These are phyloP conservation scores for Pygmarrhopalites habei DNA, from an alignment of 1,140 invertebrate genomes.

Conservation along the genomic window DNA sequence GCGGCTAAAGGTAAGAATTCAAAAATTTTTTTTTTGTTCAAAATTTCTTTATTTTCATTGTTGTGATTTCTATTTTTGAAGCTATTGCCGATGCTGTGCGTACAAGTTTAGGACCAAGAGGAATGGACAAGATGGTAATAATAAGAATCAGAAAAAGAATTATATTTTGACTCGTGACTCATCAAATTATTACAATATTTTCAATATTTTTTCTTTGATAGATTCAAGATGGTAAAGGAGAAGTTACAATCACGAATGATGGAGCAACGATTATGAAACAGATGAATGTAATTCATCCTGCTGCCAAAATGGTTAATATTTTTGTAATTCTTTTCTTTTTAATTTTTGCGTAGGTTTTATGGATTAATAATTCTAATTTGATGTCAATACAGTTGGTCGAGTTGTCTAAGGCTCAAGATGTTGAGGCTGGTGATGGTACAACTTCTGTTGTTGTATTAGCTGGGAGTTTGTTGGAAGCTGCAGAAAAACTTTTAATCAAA, in stretches of 20 bases:
- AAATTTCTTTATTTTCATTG: constrained; percentile 15
- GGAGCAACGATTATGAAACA: constrained; percentile 98
- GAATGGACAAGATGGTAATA: constrained; percentile 99
- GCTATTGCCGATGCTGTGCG: constrained; percentile 97
- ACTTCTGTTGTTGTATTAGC: constrained; percentile 95
- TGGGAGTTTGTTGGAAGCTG: constrained; percentile 88
- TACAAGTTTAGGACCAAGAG: constrained; percentile 93
- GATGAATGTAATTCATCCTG: constrained; percentile 98
- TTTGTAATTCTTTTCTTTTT: neutral
- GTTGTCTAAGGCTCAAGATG: constrained; percentile 95
- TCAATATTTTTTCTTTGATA: constrained; percentile 39
- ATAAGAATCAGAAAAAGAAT: too few relatives aligned
- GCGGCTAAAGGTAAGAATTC: constrained; percentile 86
- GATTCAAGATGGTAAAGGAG: constrained; percentile 94
- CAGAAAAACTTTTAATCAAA: constrained; percentile 82
- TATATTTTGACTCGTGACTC: neutral
- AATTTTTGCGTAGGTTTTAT: neutral
- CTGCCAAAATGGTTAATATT: constrained; percentile 91
- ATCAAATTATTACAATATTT: constrained; percentile 4
- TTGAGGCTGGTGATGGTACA: constrained; percentile 98
- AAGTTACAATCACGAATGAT: constrained; percentile 99
- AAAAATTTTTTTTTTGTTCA: constrained; percentile 20
- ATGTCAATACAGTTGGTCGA: constrained; percentile 72
- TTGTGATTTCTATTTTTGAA: constrained; percentile 50
- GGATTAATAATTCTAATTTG: constrained; percentile 17